Conservation (phyloP, 2,113 vertebrate species). For the Motacilla tschutschensis region DNA sequence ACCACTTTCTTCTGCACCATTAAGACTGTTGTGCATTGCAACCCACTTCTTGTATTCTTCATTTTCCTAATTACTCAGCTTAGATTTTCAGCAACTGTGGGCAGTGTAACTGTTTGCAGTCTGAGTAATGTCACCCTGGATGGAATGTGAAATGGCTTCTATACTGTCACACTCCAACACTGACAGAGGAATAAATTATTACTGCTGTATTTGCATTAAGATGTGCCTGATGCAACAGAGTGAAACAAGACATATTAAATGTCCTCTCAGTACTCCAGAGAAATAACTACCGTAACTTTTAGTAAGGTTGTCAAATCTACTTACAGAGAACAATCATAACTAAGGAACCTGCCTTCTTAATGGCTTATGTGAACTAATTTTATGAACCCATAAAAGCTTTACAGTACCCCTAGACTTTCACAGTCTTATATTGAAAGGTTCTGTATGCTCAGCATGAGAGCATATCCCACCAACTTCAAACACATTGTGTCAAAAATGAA, state of each 20-base stretch:
- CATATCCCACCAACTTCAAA: neutral
- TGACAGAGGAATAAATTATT: neutral
- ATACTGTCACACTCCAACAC: neutral
- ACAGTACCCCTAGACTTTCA: neutral
- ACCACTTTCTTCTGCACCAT: neutral
- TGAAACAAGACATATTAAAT: neutral
- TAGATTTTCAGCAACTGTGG: neutral
- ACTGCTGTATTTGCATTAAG: neutral
- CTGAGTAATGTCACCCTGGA: neutral
- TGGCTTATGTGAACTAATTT: neutral
- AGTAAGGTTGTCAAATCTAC: neutral
- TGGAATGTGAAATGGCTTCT: neutral
- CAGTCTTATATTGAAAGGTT: neutral
- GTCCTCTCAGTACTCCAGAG: neutral
- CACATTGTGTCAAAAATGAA: neutral
- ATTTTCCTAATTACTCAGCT: neutral
- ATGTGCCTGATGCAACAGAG: neutral
- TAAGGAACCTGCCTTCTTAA: neutral
- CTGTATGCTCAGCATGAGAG: neutral
- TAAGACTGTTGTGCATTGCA: neutral
- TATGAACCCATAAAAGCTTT: neutral
- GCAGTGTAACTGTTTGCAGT: neutral
- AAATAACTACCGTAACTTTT: neutral
- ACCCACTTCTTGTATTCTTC: neutral
- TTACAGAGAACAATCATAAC: neutral